Evolutionary conservation across 2,113 vertebrate species (phyloP).

Genomic region (Shinisaurus crocodilurus): DNA sequence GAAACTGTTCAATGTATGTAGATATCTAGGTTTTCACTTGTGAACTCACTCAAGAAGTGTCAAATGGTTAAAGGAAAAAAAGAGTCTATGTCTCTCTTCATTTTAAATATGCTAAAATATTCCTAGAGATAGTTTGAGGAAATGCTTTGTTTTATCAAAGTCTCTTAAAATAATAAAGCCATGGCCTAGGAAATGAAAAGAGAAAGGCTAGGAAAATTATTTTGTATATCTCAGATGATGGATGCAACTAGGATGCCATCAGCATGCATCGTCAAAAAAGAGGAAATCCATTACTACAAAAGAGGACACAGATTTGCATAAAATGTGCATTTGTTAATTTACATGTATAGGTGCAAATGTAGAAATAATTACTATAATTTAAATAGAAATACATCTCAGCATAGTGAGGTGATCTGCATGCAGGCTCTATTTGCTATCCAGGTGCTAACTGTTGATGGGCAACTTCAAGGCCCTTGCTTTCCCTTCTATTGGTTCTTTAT

Average conservation of each 20-base stretch:
- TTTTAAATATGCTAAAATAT: accelerated
- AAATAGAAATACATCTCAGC: too few relatives aligned
- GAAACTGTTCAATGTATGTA: too few relatives aligned
- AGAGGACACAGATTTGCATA: too few relatives aligned
- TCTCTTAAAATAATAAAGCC: not conserved
- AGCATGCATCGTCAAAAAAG: not conserved
- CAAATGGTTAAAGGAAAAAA: slow-evolving; percentile 31
- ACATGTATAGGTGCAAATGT: too few relatives aligned
- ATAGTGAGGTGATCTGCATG: too few relatives aligned
- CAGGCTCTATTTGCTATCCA: too few relatives aligned
- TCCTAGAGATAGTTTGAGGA: not conserved
- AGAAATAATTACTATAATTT: too few relatives aligned
- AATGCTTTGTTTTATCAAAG: not conserved
- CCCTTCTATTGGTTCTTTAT: too few relatives aligned
- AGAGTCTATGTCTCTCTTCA: not conserved
- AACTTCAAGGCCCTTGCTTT: too few relatives aligned
- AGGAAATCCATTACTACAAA: too few relatives aligned
- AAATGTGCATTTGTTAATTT: too few relatives aligned
- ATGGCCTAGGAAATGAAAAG: not conserved
- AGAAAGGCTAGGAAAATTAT: not conserved
- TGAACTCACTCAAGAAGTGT: slow-evolving; percentile 18
- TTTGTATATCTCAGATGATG: not conserved
- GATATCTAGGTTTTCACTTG: not conserved
- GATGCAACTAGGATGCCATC: not conserved
- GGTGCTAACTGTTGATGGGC: too few relatives aligned